A percentile compares a stretch with the other conserved stretches of the same genome.
Evolutionary conservation across 30 jellyfish, hydroid and myxozoan genomes (phyloP).

Genomic region (Cassiopea xamachana): DNA sequence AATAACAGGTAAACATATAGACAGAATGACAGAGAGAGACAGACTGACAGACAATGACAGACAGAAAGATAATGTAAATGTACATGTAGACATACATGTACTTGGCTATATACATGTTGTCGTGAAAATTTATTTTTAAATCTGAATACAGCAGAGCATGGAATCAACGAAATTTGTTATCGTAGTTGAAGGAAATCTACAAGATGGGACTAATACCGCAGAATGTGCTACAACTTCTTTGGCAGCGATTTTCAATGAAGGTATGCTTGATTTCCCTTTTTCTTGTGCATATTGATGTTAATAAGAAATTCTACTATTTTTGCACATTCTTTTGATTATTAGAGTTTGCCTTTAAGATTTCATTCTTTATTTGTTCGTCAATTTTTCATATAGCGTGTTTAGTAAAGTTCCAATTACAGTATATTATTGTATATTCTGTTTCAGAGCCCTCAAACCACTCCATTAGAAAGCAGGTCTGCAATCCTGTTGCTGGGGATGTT

Average conservation of each 20-base stretch:
- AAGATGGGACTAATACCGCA: constrained; percentile 80
- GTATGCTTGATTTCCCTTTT: not conserved
- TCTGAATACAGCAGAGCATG: no score
- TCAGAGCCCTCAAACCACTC: constrained; percentile 77
- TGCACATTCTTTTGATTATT: not conserved
- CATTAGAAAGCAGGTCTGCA: constrained; percentile 89
- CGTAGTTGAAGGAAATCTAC: constrained; percentile 80
- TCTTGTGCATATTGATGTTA: not conserved
- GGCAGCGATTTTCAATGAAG: constrained; percentile 91
- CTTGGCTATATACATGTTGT: no score
- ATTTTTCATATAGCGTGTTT: not conserved
- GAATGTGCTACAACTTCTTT: constrained; percentile 75
- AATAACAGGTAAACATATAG: no score
- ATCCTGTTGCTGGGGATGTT: constrained; percentile 86
- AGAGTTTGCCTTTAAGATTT: not conserved
- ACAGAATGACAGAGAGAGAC: no score
- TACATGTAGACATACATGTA: no score
- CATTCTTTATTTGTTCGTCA: not conserved
- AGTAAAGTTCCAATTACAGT: no score
- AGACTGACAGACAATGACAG: no score
- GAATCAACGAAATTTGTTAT: no score
- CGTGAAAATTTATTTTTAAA: no score
- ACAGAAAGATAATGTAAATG: no score
- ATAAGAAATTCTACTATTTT: not conserved
- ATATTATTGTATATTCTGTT: no score